Percentiles rank a stretch among this genome's conserved stretches.
Conservation (phyloP, 2,113 vertebrate species). For the Serilophus lunatus region DNA sequence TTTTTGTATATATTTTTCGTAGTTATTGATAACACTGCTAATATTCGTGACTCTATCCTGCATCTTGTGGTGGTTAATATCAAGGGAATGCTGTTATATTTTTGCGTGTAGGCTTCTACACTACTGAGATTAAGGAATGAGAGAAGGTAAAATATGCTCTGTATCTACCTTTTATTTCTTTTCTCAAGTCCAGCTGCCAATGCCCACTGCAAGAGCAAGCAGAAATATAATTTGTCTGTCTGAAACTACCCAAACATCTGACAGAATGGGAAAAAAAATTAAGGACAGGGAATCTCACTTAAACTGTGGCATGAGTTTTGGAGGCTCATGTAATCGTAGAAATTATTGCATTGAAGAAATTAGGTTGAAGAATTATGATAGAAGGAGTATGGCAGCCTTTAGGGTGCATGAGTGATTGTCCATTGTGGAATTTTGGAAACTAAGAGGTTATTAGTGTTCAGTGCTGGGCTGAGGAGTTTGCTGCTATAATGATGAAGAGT, state of each 20-base stretch:
- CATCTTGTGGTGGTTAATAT: background rate
- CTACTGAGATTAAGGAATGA: background rate
- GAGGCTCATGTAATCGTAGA: too few relatives aligned
- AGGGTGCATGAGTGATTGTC: accelerated
- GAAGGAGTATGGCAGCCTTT: too few relatives aligned
- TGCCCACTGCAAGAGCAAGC: background rate
- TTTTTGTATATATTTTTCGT: background rate
- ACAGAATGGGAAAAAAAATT: background rate
- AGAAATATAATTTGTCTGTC: background rate
- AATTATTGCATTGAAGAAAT: too few relatives aligned
- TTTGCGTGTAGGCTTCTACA: background rate
- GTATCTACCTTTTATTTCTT: background rate
- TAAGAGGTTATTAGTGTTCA: background rate
- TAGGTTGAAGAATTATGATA: too few relatives aligned
- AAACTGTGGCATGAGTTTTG: too few relatives aligned
- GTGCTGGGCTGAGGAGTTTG: background rate
- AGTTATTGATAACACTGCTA: background rate
- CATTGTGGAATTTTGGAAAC: background rate
- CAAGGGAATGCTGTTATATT: accelerated
- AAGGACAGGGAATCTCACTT: background rate
- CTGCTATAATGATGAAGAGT: background rate
- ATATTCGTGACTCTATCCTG: background rate
- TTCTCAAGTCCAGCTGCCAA: background rate
- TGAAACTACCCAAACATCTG: background rate
- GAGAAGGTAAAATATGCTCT: background rate